Base-by-base conservation (phyloP, 2,113 vertebrate genomes). In the Spilogale gracilis region DNA sequence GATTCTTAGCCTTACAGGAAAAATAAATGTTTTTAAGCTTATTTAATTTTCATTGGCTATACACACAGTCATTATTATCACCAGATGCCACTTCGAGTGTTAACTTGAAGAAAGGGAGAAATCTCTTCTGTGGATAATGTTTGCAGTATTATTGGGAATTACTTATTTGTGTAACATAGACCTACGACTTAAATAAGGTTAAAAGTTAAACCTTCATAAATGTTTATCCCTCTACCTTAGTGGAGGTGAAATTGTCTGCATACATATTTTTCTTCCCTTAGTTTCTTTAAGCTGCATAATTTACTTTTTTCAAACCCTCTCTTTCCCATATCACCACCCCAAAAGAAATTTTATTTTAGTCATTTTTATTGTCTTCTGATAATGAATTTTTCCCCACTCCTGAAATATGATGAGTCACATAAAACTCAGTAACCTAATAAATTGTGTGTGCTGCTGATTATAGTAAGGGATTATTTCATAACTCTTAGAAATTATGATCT, bases 401-500 rank as follows among this genome's bases (percentile, higher is more conserved):
- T 97, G 74, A 91, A 86, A 92, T 89, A 38, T 73, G 56, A 97
- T 97, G 45, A 92, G 32, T 87, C 52, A 78, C 48, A 81, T 74
- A 76, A 95, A 79, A 81, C 92, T 6, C 18, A 76, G 38, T 81
- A 93, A 88, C 93, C 56, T 61, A 88, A 80, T 71, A 76, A 89
- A 52, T 9, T 69, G 1, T 95, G 32, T 97, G 45, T 30, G 27
- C 73, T 83, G 32, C 86, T 93, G 67, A 86, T 17, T 94, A 71
- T 56, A 87, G 21, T 94, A 96, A 89, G 92, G 2, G 67, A 81
- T 97, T 93, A 74, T 83, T 96, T 95, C 17, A 6, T 96, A 94
- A 58, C 94, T 97, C 48, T 65, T 95, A 76, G 93, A 80, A 89
- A 83, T 63, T 90, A 11, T 92, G 48, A 54, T 93, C 50, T 96